phyloP scores from a whole-genome alignment of 2,113 vertebrate species.

The Camelus bactrianus region DNA sequence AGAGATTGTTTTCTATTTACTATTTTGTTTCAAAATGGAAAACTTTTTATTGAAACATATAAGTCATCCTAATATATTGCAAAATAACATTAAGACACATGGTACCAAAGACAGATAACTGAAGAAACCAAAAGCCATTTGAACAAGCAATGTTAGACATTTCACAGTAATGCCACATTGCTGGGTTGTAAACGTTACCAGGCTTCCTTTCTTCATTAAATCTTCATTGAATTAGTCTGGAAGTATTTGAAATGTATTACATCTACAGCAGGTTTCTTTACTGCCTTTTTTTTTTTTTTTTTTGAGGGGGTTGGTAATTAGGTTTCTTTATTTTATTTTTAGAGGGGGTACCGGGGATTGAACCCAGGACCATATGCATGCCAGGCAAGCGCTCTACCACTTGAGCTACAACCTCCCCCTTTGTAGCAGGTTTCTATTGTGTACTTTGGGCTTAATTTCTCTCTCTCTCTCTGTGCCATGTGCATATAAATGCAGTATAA shows the following conservation, averaged over 20 bases:
- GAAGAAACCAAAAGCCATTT: neutral
- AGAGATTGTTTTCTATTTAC: conserved; percentile 19
- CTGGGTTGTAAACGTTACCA: conserved; percentile 62
- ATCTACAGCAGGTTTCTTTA: neutral
- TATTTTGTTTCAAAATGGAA: conserved; percentile 43
- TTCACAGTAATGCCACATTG: neutral
- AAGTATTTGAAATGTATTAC: conserved; percentile 60
- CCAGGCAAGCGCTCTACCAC: no score
- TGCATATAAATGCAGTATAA: neutral
- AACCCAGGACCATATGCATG: no score
- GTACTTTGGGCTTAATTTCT: neutral
- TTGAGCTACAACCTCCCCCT: no score
- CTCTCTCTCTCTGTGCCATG: neutral
- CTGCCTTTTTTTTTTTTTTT: no score
- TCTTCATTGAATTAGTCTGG: conserved; percentile 59
- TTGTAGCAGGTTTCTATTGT: neutral
- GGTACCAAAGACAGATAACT: neutral
- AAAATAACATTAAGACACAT: neutral
- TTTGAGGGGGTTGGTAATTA: no score
- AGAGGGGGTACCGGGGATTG: no score
- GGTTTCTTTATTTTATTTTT: no score
- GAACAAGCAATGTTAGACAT: neutral
- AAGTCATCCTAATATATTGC: neutral
- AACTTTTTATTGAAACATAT: neutral
- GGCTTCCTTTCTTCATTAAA: conserved; percentile 69